Evolutionary conservation across 2,113 vertebrate species (phyloP).

Genomic region (Myiagra hebetior): DNA sequence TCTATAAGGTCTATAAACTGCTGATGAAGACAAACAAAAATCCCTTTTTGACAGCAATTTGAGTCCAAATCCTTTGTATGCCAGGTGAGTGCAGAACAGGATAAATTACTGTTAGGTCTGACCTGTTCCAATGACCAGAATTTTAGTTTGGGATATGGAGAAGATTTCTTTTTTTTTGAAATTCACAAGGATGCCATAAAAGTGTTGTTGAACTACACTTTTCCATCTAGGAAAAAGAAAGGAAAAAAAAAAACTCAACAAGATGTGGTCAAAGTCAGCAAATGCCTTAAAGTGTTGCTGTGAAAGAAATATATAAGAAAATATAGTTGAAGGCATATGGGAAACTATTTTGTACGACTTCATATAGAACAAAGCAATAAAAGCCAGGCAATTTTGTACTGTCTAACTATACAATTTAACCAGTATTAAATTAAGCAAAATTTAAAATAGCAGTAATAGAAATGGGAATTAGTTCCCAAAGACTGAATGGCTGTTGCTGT

Average conservation of each 20-base stretch:
- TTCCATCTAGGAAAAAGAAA: background rate
- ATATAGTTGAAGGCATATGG: background rate
- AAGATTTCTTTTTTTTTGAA: background rate
- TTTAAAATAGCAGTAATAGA: background rate
- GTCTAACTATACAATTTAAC: background rate
- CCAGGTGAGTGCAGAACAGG: background rate
- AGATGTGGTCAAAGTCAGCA: background rate
- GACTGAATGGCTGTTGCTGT: background rate
- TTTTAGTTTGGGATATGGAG: background rate
- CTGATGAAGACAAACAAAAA: background rate
- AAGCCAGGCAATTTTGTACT: background rate
- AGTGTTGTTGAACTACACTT: background rate
- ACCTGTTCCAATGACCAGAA: background rate
- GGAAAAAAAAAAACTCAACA: background rate
- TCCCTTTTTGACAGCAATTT: background rate
- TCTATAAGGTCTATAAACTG: background rate
- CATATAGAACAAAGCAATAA: background rate
- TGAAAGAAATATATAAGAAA: background rate
- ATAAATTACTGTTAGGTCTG: background rate
- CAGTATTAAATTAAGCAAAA: background rate
- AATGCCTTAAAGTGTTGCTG: background rate
- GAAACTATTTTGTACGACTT: background rate
- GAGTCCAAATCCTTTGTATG: background rate
- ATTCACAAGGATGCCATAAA: background rate
- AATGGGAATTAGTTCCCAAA: background rate